A percentile compares a stretch with the other conserved stretches of the same genome.
phyloP scores from a whole-genome alignment of 2,113 vertebrate species.

The Dipodomys ordii region DNA sequence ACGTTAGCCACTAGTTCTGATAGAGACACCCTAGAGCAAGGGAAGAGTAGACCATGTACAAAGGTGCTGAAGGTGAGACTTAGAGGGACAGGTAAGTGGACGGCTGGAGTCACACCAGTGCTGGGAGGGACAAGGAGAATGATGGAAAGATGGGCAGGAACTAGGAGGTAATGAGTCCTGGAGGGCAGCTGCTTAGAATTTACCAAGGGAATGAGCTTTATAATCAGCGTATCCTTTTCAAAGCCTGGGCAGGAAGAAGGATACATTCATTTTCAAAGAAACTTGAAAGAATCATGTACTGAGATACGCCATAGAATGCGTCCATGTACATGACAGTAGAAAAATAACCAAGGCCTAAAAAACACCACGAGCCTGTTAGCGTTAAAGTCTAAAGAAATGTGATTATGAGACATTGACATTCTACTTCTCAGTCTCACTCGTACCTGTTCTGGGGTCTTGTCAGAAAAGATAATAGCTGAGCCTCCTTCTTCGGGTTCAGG shows the following conservation, averaged over 20 bases:
- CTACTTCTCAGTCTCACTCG: not conserved
- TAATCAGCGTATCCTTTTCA: rapidly evolving
- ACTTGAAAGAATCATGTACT: rapidly evolving
- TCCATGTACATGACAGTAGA: rapidly evolving
- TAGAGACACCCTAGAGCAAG: rapidly evolving
- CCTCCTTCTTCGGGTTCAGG: constrained; percentile 88
- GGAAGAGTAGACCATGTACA: not conserved
- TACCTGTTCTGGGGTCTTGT: constrained; percentile 91
- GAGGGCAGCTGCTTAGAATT: not conserved
- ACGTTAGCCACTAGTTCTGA: not conserved
- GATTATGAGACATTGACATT: rapidly evolving
- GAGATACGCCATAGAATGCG: not conserved
- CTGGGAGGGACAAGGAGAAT: not conserved
- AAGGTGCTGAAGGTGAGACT: not conserved
- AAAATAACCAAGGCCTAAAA: not conserved
- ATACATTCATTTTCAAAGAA: not conserved
- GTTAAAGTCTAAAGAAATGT: not conserved
- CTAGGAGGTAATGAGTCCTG: not conserved
- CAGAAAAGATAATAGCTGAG: constrained; percentile 87
- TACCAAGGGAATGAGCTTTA: not conserved
- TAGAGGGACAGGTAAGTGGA: rapidly evolving
- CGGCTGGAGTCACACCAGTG: rapidly evolving
- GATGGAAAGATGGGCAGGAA: not conserved
- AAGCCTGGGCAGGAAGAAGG: not conserved
- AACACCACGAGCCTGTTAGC: rapidly evolving